phyloP scores from a whole-genome alignment of 2,113 vertebrate species.

The Lichenostomus cassidix region DNA sequence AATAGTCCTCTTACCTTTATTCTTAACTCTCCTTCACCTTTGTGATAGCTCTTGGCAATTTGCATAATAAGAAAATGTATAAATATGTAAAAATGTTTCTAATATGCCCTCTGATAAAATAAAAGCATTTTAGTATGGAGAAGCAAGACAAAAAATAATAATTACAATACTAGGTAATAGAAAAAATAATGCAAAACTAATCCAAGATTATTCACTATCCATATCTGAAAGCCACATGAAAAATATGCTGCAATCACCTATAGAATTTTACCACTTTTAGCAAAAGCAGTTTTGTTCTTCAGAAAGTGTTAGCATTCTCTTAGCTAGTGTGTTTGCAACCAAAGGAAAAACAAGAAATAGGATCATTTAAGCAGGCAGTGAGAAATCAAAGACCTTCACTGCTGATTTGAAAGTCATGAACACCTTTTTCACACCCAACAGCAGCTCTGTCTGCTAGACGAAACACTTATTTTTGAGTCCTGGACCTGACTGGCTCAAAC shows the following conservation, averaged over 20 bases:
- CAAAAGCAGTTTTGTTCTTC: not conserved
- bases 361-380: slow-evolving; percentile 1
- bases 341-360: not conserved
- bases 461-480: slow-evolving; percentile 42
- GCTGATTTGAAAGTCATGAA: slow-evolving; percentile 53
- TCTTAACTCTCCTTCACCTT: slow-evolving; percentile 63
- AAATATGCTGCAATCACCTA: not conserved
- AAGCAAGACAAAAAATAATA: slow-evolving; percentile 48
- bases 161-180: slow-evolving; percentile 19
- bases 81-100: slow-evolving; percentile 71
- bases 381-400: slow-evolving; percentile 34
- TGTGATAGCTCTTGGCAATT: slow-evolving; percentile 49
- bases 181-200: not conserved
- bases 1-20: slow-evolving; percentile 43
- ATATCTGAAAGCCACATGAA: not conserved
- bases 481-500: slow-evolving; percentile 32
- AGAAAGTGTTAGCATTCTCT: not conserved
- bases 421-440: slow-evolving; percentile 32
- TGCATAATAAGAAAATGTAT: slow-evolving; percentile 63
- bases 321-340: not conserved
- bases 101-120: slow-evolving; percentile 64
- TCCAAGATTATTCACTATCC: not conserved
- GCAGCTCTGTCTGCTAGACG: slow-evolving; percentile 14
- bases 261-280: not conserved
- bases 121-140: slow-evolving; percentile 41